Conservation (phyloP, 2,113 vertebrate species). For the Lagopus muta region DNA sequence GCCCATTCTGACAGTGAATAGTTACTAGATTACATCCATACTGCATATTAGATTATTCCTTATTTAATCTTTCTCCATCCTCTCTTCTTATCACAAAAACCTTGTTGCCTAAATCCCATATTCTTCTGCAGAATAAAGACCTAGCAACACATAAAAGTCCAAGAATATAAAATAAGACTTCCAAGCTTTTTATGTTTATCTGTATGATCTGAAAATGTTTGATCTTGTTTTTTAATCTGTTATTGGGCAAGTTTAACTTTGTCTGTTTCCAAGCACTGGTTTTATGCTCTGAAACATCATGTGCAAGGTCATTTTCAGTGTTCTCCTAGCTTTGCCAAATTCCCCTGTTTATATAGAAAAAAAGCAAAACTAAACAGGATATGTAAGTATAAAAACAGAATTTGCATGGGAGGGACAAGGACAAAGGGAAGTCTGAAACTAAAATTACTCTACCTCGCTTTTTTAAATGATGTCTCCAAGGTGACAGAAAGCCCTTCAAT, state of each 20-base stretch:
- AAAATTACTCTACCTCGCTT: slow-evolving; percentile 52
- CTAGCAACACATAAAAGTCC: not conserved
- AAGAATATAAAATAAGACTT: not conserved
- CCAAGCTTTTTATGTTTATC: not conserved
- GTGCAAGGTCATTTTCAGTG: not conserved
- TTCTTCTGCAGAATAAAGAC: not conserved
- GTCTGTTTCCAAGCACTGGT: not conserved
- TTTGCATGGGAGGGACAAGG: slow-evolving; percentile 37
- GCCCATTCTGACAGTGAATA: not conserved
- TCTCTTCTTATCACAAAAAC: not conserved
- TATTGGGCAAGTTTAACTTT: not conserved
- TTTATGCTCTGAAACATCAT: not conserved
- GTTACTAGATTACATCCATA: not conserved
- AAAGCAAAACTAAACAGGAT: slow-evolving; percentile 28
- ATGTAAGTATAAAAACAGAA: slow-evolving; percentile 53
- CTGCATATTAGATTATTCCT: not conserved
- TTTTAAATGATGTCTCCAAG: slow-evolving; percentile 47
- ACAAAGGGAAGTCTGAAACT: slow-evolving; percentile 47
- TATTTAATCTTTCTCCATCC: not conserved
- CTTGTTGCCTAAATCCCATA: not conserved
- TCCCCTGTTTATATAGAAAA: not conserved
- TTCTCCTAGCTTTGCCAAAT: slow-evolving; percentile 25
- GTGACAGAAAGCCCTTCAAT: slow-evolving; percentile 36
- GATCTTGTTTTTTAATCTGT: not conserved
- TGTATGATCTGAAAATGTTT: not conserved